A percentile compares a stretch with the other conserved stretches of the same genome.
phyloP scores from a whole-genome alignment of 2,113 vertebrate genomes.

The Paradoxurus hermaphroditus region DNA sequence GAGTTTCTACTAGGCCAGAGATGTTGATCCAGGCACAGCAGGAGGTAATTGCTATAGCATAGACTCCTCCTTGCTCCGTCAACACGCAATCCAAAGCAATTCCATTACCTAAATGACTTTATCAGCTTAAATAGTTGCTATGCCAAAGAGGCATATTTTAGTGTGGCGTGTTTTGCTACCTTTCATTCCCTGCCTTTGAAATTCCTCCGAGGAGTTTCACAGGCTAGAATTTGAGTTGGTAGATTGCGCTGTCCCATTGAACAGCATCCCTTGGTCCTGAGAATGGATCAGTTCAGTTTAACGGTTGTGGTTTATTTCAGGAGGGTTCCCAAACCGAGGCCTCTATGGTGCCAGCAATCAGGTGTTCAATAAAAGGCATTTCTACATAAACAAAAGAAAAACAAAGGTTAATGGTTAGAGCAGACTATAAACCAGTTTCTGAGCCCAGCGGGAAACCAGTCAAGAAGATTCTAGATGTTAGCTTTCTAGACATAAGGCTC shows the following conservation, averaged over 20 bases:
- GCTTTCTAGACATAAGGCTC: not conserved
- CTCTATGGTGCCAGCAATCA: not conserved
- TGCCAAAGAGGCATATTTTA: not conserved
- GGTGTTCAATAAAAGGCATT: not conserved
- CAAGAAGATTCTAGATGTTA: not conserved
- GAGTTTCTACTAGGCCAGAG: not conserved
- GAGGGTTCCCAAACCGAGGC: not conserved
- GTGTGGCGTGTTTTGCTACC: not conserved
- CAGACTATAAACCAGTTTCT: not conserved
- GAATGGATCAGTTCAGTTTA: not conserved
- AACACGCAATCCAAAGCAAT: not conserved
- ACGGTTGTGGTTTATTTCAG: not conserved
- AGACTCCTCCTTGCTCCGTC: not conserved
- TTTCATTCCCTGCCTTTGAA: not conserved
- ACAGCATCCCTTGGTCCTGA: not conserved
- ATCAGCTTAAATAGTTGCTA: not conserved
- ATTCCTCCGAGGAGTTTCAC: not conserved
- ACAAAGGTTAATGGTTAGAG: not conserved
- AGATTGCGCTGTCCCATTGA: not conserved
- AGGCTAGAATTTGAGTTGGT: not conserved
- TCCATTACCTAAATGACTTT: not conserved
- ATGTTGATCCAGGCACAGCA: not conserved
- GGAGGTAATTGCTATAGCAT: not conserved
- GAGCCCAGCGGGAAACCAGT: not conserved
- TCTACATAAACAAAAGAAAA: not conserved